Evolutionary conservation across 2,888 invertebrate species (phyloP), one percentile per base, ranked within the genome.

Genomic region (Pseudococcus viburni): DNA sequence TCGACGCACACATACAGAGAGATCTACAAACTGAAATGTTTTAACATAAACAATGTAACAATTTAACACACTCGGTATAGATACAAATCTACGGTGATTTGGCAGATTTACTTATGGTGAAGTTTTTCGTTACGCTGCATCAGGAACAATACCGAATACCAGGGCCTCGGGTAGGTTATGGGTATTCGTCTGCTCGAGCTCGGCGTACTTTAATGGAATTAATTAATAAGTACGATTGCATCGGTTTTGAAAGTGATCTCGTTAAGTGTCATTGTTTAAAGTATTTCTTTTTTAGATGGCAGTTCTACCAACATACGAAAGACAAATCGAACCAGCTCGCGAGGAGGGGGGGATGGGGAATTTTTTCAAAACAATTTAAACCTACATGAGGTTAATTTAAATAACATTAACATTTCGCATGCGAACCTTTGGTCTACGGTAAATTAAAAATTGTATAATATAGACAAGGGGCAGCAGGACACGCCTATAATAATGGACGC

Each of bases 401-500:
- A 80, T 80, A 80, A 80, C 80, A 80, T 80, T 80, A 80, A 80
- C 80, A 80, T 80, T 80, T 80, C 80, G 80, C 80, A 80, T 80
- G 80, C 80, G 80, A 80, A 80, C 80, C 80, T 80, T 80, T 80
- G 42, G 80, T 73, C 42, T 80, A 46, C 42, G 42, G 39, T 80
- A 80, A 80, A 80, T 80, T 80, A 80, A 80, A 80, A 80, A 80
- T 80, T 42, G 80, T 33, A 33, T 80, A 80, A 80, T 42, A 80
- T 80, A 42, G 42, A 80, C 80, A 33, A 33, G 80, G 80, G 80
- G 80, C 80, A 85, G 85, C 33, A 59, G 55, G 85, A 85, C 85
- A 85, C 85, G 85, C 85, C 85, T 85, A 85, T 85, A 85, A 85
- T 85, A 85, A 85, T 85, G 85, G 85, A 85, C 85, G 85, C 85